phyloP scores from a whole-genome alignment of 2,113 vertebrate species.

The Hippoglossus stenolepis region DNA sequence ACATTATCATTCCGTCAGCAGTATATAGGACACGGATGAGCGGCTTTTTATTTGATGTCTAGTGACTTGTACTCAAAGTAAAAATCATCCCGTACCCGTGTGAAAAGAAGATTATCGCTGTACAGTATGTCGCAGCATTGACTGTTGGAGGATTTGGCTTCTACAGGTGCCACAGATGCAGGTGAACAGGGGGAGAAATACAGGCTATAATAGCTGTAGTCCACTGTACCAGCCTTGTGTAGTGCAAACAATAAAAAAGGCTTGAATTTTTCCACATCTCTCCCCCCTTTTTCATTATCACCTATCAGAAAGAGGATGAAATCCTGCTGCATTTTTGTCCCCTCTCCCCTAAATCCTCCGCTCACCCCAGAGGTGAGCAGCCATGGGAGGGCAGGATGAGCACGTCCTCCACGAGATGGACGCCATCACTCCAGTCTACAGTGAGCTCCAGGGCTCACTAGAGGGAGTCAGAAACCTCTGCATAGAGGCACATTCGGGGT shows the following conservation, averaged over 20 bases:
- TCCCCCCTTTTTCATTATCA: background rate
- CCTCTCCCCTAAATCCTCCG: constrained; percentile 16
- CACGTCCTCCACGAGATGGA: constrained; percentile 66
- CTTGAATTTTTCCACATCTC: background rate
- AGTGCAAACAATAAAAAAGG: background rate
- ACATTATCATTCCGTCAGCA: constrained; percentile 80
- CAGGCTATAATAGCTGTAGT: background rate
- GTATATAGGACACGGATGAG: constrained; percentile 75
- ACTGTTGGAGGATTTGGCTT: constrained; percentile 16
- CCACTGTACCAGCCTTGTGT: constrained; percentile 5
- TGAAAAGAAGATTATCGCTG: constrained; percentile 65
- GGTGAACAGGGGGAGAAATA: constrained; percentile 32
- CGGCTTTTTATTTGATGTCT: constrained; percentile 70
- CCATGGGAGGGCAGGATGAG: constrained; percentile 43
- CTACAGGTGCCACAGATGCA: constrained; percentile 52
- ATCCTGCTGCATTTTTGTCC: constrained; percentile 10
- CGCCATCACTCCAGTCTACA: constrained; percentile 69
- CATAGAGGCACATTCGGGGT: constrained; percentile 69
- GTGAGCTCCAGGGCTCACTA: constrained; percentile 80
- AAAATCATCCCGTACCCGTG: constrained; percentile 57
- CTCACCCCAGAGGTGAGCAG: constrained; percentile 40
- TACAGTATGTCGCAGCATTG: constrained; percentile 45
- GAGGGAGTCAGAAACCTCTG: constrained; percentile 83
- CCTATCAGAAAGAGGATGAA: constrained; percentile 1
- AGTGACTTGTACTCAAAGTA: constrained; percentile 66